Evolutionary conservation across 2,113 vertebrate species (phyloP).

Genomic region (Heloderma charlesbogerti): DNA sequence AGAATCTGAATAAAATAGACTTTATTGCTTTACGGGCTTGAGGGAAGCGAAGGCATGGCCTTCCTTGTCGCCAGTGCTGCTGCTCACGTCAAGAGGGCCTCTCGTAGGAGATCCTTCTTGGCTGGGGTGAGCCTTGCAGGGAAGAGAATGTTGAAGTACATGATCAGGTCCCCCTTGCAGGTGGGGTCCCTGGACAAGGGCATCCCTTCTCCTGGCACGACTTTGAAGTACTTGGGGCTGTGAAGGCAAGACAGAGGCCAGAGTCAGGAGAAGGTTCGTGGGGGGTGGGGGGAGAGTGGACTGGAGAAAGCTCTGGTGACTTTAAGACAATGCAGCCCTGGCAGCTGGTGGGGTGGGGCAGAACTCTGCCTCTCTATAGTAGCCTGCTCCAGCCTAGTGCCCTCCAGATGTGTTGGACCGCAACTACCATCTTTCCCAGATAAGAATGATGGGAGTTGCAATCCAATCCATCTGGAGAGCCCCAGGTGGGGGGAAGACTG

Average conservation of each 20-base stretch:
- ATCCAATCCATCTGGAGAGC: too few species aligned
- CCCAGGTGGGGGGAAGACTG: too few species aligned
- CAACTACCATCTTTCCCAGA: neutral
- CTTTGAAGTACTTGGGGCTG: constrained; percentile 89
- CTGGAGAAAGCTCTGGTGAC: rapidly evolving
- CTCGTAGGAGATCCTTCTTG: constrained; percentile 82
- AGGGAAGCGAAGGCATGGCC: rapidly evolving
- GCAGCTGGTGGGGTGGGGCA: neutral
- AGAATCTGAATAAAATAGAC: neutral
- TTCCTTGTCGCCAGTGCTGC: rapidly evolving
- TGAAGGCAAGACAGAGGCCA: neutral
- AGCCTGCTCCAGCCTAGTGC: neutral
- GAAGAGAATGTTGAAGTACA: constrained; percentile 88
- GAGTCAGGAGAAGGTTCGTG: too few species aligned
- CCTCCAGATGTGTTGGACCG: neutral
- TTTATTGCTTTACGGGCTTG: neutral
- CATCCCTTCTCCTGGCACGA: constrained; percentile 91
- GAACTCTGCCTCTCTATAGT: neutral
- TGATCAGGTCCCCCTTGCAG: constrained; percentile 86
- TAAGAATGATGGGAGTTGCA: neutral
- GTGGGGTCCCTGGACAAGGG: constrained; percentile 77
- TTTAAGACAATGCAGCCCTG: neutral
- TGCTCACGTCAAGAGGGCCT: constrained; percentile 73
- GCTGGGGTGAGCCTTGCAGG: constrained; percentile 83
- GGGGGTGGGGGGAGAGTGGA: neutral